These are phyloP conservation scores for Anguilla pacifica DNA, from an alignment of 2,797 vertebrate genomes.

Conservation along the genomic window DNA sequence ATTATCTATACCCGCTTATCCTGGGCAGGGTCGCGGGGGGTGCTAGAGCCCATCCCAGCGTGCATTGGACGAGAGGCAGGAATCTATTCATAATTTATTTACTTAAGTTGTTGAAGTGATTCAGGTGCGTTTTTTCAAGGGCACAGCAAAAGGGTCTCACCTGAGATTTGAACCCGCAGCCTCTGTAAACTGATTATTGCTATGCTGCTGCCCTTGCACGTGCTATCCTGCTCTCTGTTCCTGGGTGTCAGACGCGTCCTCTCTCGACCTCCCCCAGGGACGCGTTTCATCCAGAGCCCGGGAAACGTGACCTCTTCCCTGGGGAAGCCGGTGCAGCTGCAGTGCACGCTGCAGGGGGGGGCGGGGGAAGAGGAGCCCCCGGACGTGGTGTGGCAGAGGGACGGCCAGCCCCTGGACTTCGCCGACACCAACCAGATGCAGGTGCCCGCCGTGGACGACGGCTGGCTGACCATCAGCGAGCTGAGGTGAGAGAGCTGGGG, in stretches of 20 bases:
- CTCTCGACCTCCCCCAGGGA: conserved; percentile 35
- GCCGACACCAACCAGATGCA: conserved; percentile 66
- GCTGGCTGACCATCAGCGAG: conserved; percentile 65
- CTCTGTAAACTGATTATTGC: not conserved
- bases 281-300: conserved; percentile 54
- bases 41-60: too few relatives aligned
- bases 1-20: too few relatives aligned
- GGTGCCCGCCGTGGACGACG: conserved; percentile 60
- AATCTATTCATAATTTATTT: too few relatives aligned
- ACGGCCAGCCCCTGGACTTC: conserved; percentile 56
- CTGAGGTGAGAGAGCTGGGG: conserved; percentile 55
- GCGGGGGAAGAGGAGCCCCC: conserved; percentile 53
- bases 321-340: conserved; percentile 58
- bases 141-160: not conserved
- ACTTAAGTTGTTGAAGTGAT: not conserved
- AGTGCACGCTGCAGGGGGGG: conserved; percentile 55
- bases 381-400: conserved; percentile 62
- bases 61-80: too few relatives aligned
- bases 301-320: conserved; percentile 63
- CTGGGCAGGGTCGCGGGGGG: too few relatives aligned
- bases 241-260: not conserved
- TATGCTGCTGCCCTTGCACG: not conserved
- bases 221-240: not conserved
- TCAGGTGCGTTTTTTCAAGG: not conserved
- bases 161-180: not conserved